Percentiles rank a stretch among this genome's conserved stretches.
These are phyloP conservation scores for Rhabditoides inermis DNA, from an alignment of 2,888 invertebrate genomes.

Conservation along the genomic window DNA sequence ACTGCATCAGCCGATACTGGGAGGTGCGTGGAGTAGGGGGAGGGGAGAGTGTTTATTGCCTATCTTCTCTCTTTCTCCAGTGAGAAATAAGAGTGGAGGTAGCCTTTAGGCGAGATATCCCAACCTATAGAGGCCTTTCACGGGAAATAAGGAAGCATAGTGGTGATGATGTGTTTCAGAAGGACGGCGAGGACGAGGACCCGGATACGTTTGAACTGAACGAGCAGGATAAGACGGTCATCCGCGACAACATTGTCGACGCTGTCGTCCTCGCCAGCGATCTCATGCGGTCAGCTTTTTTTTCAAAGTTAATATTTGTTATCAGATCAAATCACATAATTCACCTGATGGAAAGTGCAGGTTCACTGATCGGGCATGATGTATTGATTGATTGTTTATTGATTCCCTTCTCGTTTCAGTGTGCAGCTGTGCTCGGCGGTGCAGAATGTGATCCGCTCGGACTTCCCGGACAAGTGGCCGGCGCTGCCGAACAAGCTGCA, in stretches of 20 bases:
- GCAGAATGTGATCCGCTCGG: slow-evolving; percentile 82
- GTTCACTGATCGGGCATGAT: too few relatives aligned
- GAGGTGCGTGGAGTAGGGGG: slow-evolving; percentile 48
- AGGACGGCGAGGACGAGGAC: slow-evolving; percentile 14
- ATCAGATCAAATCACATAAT: too few relatives aligned
- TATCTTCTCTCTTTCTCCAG: neutral
- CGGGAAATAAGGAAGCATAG: too few relatives aligned
- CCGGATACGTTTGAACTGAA: slow-evolving; percentile 70
- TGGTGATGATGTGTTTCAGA: too few relatives aligned
- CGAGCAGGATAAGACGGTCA: slow-evolving; percentile 87
- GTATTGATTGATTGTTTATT: too few relatives aligned
- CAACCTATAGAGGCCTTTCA: too few relatives aligned
- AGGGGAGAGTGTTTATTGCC: neutral
- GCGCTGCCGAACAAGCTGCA: slow-evolving; percentile 70
- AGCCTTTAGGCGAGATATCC: too few relatives aligned
- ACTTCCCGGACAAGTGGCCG: slow-evolving; percentile 69
- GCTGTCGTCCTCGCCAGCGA: slow-evolving; percentile 61
- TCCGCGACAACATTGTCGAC: slow-evolving; percentile 86
- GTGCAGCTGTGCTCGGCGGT: slow-evolving; percentile 85
- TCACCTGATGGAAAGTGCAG: too few relatives aligned
- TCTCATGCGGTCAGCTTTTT: slow-evolving; percentile 3
- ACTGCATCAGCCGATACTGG: slow-evolving; percentile 81
- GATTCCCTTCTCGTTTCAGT: slow-evolving; percentile 59
- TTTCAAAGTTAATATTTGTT: too few relatives aligned
- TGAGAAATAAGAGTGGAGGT: neutral